phyloP scores from a whole-genome alignment of 2,113 vertebrate species.

The Ciconia boyciana region DNA sequence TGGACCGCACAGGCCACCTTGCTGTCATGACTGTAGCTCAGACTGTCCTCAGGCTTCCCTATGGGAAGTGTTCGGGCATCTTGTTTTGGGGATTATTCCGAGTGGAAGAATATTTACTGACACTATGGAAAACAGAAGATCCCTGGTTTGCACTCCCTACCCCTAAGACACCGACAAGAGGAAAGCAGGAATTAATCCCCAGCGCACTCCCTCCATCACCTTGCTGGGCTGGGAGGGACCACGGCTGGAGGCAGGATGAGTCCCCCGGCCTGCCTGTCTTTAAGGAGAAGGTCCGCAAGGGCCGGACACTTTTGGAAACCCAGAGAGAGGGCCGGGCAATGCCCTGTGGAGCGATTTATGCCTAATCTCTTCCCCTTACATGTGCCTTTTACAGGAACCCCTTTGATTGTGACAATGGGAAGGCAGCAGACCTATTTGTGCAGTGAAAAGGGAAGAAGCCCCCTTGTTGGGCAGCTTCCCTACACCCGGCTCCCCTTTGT shows the following conservation, averaged over 20 bases:
- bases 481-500: constrained; percentile 34
- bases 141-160: background rate
- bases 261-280: background rate
- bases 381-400: constrained; percentile 47
- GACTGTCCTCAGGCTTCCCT: background rate
- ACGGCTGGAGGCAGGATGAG: background rate
- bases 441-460: constrained; percentile 41
- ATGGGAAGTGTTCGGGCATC: background rate
- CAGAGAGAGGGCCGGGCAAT: background rate
- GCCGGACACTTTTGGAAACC: background rate
- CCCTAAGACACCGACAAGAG: background rate
- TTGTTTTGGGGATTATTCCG: background rate
- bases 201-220: background rate
- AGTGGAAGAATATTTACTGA: background rate
- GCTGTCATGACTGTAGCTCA: background rate
- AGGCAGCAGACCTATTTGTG: constrained; percentile 30
- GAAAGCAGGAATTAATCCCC: background rate
- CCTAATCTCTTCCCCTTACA: constrained; percentile 29
- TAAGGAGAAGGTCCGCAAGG: background rate
- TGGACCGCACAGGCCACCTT: background rate
- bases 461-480: constrained; percentile 34
- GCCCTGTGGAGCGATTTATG: background rate
- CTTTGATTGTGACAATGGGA: constrained; percentile 32
- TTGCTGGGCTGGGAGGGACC: background rate
- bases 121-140: background rate